Percentiles rank a stretch among this genome's conserved stretches.
Conservation (phyloP, 2,888 invertebrate species). For the Scrobipalpa costella region DNA sequence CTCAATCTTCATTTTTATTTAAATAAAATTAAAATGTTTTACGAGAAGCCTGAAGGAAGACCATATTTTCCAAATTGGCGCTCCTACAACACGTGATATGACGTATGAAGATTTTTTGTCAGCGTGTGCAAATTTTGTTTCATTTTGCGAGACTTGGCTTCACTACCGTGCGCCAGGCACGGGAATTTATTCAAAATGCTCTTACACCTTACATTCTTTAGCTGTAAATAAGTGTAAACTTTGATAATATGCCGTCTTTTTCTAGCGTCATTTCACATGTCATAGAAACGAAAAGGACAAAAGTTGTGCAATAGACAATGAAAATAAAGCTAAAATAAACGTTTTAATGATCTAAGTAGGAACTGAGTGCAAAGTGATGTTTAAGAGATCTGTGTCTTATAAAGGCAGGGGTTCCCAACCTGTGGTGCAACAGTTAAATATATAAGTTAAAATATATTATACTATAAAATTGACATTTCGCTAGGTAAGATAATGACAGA, state of each 20-base stretch:
- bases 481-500: not conserved
- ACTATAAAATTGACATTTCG: not conserved
- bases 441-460: too few species aligned
- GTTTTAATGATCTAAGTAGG: constrained; percentile 74
- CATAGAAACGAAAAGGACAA: constrained; percentile 31
- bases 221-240: too few species aligned
- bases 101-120: not conserved
- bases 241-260: too few species aligned
- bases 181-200: constrained; percentile 23
- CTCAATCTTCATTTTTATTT: constrained; percentile 48
- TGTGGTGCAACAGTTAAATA: not conserved
- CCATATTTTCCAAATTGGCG: constrained; percentile 48
- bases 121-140: constrained; percentile 11
- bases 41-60: constrained; percentile 33
- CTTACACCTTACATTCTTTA: not conserved
- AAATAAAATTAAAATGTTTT: constrained; percentile 46
- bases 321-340: constrained; percentile 65
- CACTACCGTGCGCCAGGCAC: constrained; percentile 15
- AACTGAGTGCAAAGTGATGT: constrained; percentile 76
- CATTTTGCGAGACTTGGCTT: constrained; percentile 24
- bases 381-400: constrained; percentile 65
- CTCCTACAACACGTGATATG: constrained; percentile 2
- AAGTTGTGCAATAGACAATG: constrained; percentile 38
- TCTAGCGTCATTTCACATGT: not conserved
- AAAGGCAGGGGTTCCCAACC: constrained; percentile 14